A percentile compares a stretch with the other conserved stretches of the same genome.
Evolutionary conservation across 1,140 invertebrate genomes (phyloP).

Genomic region (Leptestheria dahalacensis): DNA sequence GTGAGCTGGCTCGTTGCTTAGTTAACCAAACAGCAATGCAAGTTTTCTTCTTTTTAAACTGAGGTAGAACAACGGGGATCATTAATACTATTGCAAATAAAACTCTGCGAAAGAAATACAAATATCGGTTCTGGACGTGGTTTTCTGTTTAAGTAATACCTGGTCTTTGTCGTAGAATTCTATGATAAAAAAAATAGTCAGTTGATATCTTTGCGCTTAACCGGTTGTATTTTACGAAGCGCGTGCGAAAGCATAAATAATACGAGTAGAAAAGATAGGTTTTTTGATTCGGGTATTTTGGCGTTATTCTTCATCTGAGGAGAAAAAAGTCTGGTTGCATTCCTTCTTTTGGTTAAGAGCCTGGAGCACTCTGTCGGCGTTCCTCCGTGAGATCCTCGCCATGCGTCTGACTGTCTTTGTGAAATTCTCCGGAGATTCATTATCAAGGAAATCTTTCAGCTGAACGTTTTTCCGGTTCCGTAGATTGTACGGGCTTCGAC

Average conservation of each 20-base stretch:
- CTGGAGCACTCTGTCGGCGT: not conserved
- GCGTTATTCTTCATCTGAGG: not conserved
- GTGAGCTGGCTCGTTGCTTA: conserved; percentile 19
- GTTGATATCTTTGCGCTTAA: too few relatives aligned
- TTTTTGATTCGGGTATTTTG: not conserved
- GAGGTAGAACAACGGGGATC: not conserved
- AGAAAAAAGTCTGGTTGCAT: not conserved
- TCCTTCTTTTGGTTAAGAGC: not conserved
- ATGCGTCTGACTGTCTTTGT: not conserved
- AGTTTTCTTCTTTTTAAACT: not conserved
- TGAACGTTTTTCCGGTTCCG: not conserved
- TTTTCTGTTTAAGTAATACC: too few relatives aligned
- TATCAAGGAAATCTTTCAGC: not conserved
- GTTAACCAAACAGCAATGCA: not conserved
- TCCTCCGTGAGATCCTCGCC: not conserved
- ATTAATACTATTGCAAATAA: too few relatives aligned
- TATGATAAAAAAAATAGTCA: too few relatives aligned
- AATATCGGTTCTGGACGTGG: too few relatives aligned
- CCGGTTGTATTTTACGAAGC: too few relatives aligned
- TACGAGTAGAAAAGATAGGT: not conserved
- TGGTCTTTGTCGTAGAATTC: too few relatives aligned
- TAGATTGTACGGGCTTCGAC: not conserved
- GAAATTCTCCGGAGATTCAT: not conserved
- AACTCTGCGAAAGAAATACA: too few relatives aligned
- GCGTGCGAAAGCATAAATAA: not conserved